Base-by-base conservation (phyloP, 2,113 vertebrate species). In the Patagioenas fasciata region DNA sequence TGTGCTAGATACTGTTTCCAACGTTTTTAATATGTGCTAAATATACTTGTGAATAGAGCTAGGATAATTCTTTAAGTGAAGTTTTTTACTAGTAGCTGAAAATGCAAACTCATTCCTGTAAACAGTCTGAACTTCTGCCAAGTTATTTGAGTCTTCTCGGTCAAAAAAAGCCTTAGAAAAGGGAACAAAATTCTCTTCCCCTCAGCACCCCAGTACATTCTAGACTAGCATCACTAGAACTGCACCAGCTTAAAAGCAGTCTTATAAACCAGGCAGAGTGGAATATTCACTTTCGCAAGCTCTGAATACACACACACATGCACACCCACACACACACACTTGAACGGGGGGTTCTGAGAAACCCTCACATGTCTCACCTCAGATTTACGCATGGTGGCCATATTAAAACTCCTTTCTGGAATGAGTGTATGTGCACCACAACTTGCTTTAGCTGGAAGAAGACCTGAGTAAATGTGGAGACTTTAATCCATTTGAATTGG, bases 381-480 rank as follows among this genome's bases (percentile, higher is more conserved):
- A 50, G 13, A 40, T 15, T 0, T 44, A 4, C 26, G 5, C 6
- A 15, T 3, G 6, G 4, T 69, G 10, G 18, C 7, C 12, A 36
- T 17, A 20, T 48, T 72, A 44, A 64, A 53, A 77, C 71, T 51
- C 16, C 8, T 47, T 40, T 23, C 51, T 73, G 48, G 28, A 77
- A 51, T 38, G 12, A 44, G 26, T 53, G 20, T 53, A 5, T 42
- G 14, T 65, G 54, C 21, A 57, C 13, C 4, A 44, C 29, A 60
- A 6, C 5, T 3, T 75, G 12, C 34, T 73, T 56, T 51, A 87
- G 19, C 28, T 51, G 29, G 29, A 66, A 69, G 51, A 64, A 80
- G 34, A 38, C 9, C 2, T 6, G 13, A 38, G 7, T 48, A 57
- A 83, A 74, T 10, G 74, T 1, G 36, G 47, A 57, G 4, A 15